Conservation (phyloP, 2,888 invertebrate species). For the Caprella mutica region DNA sequence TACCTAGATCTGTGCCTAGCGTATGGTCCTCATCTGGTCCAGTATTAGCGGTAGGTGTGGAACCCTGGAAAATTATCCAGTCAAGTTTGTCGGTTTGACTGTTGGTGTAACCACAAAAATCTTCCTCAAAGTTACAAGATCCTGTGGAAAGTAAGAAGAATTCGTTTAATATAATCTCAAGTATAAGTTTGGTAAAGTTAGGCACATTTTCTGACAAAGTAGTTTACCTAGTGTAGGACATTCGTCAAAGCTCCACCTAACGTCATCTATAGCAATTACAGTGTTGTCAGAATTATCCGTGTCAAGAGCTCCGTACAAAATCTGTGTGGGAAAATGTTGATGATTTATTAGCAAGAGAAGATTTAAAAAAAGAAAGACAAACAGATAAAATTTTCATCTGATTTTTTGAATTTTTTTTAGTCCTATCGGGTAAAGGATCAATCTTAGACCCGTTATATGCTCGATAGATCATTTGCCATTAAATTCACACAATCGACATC, state of each 20-base stretch:
- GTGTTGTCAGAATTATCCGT: conserved; percentile 11
- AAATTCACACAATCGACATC: too few species aligned
- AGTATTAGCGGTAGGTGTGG: conserved; percentile 15
- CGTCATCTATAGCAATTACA: conserved; percentile 23
- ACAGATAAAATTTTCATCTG: too few species aligned
- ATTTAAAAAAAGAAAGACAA: too few species aligned
- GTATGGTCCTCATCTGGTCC: conserved; percentile 28
- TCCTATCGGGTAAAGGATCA: too few species aligned
- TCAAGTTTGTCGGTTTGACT: conserved; percentile 12
- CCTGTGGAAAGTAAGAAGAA: too few species aligned
- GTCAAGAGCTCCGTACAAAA: conserved; percentile 9
- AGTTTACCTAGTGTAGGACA: conserved; percentile 18
- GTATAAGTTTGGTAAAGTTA: too few species aligned
- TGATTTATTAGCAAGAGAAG: too few species aligned
- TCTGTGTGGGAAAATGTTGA: conserved; percentile 8
- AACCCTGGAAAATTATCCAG: conserved; percentile 20
- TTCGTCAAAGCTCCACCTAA: not conserved
- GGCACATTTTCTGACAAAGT: too few species aligned
- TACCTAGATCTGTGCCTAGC: conserved; percentile 13
- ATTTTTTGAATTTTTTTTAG: too few species aligned
- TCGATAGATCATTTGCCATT: too few species aligned
- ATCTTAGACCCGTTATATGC: too few species aligned
- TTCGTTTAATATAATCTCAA: too few species aligned
- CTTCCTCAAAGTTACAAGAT: conserved; percentile 23
- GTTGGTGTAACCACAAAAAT: conserved; percentile 22